A percentile compares a stretch with the other conserved stretches of the same genome.
Evolutionary conservation across 2,888 invertebrate species (phyloP).

Genomic region (Chymomyza amoena): DNA sequence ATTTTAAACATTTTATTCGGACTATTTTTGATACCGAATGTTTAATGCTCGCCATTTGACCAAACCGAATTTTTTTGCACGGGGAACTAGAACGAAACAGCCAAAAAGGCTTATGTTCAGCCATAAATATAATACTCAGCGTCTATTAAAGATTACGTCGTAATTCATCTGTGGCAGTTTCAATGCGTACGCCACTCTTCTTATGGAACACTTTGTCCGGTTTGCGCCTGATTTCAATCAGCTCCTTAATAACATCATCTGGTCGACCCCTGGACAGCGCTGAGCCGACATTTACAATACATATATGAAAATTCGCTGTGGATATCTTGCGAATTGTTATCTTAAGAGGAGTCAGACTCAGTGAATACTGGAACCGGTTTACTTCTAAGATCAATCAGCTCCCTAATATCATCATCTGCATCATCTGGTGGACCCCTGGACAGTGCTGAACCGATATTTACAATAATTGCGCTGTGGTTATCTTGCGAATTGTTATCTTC

Average conservation of each 20-base stretch:
- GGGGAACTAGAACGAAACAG: not conserved
- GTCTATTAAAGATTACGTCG: slow-evolving; percentile 9
- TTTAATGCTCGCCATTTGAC: no score
- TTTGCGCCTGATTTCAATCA: not conserved
- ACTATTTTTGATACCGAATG: no score
- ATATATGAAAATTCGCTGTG: slow-evolving; percentile 19
- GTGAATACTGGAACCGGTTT: not conserved
- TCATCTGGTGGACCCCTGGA: no score
- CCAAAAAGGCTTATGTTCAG: not conserved
- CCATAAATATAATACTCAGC: slow-evolving; percentile 20
- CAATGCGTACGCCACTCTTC: not conserved
- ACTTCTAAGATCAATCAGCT: no score
- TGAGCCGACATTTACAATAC: slow-evolving; percentile 47
- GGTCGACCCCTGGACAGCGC: slow-evolving; percentile 26
- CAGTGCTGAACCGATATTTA: no score
- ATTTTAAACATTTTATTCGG: no score
- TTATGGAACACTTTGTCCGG: not conserved
- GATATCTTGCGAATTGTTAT: slow-evolving; percentile 22
- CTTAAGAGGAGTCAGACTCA: slow-evolving; percentile 3
- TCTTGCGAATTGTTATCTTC: no score
- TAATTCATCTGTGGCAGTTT: slow-evolving; percentile 26
- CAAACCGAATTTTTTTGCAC: no score
- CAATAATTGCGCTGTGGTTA: no score
- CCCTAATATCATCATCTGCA: no score
- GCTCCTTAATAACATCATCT: not conserved